Evolutionary conservation across 2,888 invertebrate genomes (phyloP), one percentile per base, ranked within the genome.

Genomic region (Iphiclides podalirius): DNA sequence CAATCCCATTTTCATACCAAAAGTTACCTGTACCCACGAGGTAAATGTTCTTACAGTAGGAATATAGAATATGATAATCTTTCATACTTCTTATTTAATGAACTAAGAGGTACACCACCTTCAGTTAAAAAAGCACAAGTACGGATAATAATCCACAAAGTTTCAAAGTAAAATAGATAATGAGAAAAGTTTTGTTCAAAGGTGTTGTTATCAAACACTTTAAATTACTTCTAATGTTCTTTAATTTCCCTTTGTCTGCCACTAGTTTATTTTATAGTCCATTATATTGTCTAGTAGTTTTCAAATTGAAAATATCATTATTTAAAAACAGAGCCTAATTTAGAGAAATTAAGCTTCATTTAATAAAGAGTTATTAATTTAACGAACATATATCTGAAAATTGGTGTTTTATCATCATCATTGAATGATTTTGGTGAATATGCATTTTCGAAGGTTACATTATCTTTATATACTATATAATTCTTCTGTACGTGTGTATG

Each of bases 21-120:
- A 80, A 82, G 60, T 85, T 77, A 2, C 86, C 85, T 14, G 72
- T 64, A n/a, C 87, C 85, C 9, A 74, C 59, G 37, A 70, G 52
- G 59, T 67, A 86, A 56, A 83, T 75, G 52, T 64, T 71, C 40
- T 63, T 54, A 47, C 80, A 82, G 39, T 69, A 67, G 1, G 50
- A 61, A 61, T 75, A 79, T 17, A 86, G 60, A 52, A 85, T 79
- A 15, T 58, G 41, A 48, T 78, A 72, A 63, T 79, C 73, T 59
- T 72, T 80, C 86, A 86, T 86, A 43, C 50, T 56, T 14, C 23
- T 40, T 20, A 34, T 9, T 13, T 11, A 8, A 23, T 1, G 11
- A 31, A n/a, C 3, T 2, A 31, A 8, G 3, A 31, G 11, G 11
- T 31, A 11, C 31, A 6, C 4, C 12, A 11, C n/a, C 4, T 31